Evolutionary conservation across 2,888 invertebrate species (phyloP), one percentile per base, ranked within the genome.

Genomic region (Augiades crinisus): DNA sequence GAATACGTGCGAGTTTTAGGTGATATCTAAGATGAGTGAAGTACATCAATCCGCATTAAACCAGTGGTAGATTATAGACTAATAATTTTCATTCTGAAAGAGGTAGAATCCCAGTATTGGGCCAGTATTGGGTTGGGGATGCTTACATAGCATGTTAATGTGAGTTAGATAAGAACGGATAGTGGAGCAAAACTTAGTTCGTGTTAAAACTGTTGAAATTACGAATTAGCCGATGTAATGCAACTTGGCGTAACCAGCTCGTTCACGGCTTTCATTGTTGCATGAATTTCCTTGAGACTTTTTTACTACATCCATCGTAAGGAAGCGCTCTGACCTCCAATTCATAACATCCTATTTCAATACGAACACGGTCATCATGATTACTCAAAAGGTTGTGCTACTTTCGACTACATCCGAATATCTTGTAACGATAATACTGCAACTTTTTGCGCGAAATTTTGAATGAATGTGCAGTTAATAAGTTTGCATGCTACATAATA

Each of bases 341-440:
- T 47, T 45, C 34, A 54, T 53, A 54, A 50, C 58, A 58, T 58
- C 56, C 56, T 50, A 58, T 50, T 56, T 50, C 53, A 58, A 45
- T 51, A 37, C 22, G 1, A 51, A 10, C 49, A 41, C 40, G 46
- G 37, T n/a, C 33, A 40, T 41, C 33, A 33, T 34, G 34, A 49
- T 34, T 41, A 13, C 27, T 19, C 7, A 27, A 34, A 49, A 49
- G 34, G 41, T 44, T 38, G 37, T 16, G 16, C 44, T 44, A 44
- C 44, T 50, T 50, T 50, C 36, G 12, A 33, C 44, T 50, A 37
- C 36, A 30, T 50, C 17, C 36, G 21, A 50, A 50, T 24, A 30
- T 37, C 36, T 37, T 24, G 12, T 19, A 21, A 19, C 37, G 27
- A 43, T 10, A 4, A 27, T 43, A 50, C 33, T 41, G 34, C 3